Evolutionary conservation across 1,140 invertebrate species (phyloP), one percentile per base, ranked within the genome.

Genomic region (Amphibalanus amphitrite): DNA sequence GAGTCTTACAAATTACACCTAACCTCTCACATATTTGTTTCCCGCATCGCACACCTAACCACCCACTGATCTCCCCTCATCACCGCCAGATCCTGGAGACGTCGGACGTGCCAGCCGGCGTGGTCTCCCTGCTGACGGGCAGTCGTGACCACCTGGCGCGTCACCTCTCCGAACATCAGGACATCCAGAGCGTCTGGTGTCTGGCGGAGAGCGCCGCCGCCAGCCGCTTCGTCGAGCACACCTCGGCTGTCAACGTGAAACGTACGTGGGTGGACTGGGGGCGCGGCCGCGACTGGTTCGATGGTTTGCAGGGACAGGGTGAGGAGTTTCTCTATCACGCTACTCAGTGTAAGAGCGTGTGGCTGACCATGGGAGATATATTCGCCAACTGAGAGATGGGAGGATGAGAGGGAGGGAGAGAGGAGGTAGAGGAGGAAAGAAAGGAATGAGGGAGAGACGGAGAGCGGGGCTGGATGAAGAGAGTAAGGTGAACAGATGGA

Each of bases 71-170:
- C n/a, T n/a, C n/a, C n/a, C n/a, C n/a, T n/a, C n/a, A n/a, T n/a
- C n/a, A n/a, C n/a, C n/a, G n/a, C n/a, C 74, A 83, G 82, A 77
- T 84, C 69, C 79, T 84, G 75, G 81, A 83, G 47, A 83, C 82
- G 0, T 83, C 81, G 10, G 83, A 83, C 74, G 71, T 84, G 20
- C 82, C 82, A 69, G 81, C 76, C 47, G 83, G 83, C 38, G 82
- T 84, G 15, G 77, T 84, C 17, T 83, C 83, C 77, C 82, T 84
- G 69, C 71, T 84, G 4, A 82, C 82, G 30, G 83, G 83, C 20
- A 76, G 78, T 73, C 69, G 78, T n/a, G 78, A 83, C 69, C 79
- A 82, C 72, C 73, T 84, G 26, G 77, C 80, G 29, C 80, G 79
- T 70, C 78, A 79, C 70, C 74, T 84, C 33, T 73, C 79, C 20